Percentiles rank a stretch among this genome's conserved stretches.
Evolutionary conservation across 2,113 vertebrate species (phyloP).

Genomic region (Gavia stellata): DNA sequence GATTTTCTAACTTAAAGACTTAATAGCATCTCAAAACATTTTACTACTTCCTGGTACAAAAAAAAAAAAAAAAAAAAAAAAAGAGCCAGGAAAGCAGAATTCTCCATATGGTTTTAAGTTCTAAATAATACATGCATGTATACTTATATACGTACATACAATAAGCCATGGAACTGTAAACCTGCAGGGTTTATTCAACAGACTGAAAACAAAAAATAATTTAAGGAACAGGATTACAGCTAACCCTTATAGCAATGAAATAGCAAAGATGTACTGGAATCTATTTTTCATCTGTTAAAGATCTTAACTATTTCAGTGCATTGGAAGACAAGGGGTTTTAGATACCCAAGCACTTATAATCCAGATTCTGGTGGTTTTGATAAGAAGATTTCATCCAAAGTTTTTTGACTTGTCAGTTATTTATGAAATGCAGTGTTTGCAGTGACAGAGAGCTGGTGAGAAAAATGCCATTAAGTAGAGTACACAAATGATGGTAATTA

Average conservation of each 20-base stretch:
- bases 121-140: conserved; percentile 15
- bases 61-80: not conserved
- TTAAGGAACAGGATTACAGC: not conserved
- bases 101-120: conserved; percentile 58
- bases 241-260: not conserved
- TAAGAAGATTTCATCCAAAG: not conserved
- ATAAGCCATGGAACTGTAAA: conserved; percentile 54
- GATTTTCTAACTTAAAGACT: conserved; percentile 74
- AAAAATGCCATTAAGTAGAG: not conserved
- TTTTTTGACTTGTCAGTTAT: not conserved
- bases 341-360: not conserved
- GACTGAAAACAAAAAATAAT: not conserved
- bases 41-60: conserved; percentile 58
- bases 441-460: not conserved
- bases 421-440: not conserved
- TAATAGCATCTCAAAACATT: conserved; percentile 70
- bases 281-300: not conserved
- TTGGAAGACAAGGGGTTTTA: not conserved
- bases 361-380: not conserved
- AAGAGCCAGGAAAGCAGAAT: not conserved
- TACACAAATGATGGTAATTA: not conserved
- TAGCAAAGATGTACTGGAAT: not conserved
- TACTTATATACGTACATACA: not conserved
- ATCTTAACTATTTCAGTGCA: conserved; percentile 27
- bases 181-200: conserved; percentile 38